Percentiles rank a stretch among this genome's conserved stretches.
Conservation (phyloP, 2,888 invertebrate species). For the Andricus quercusramuli region DNA sequence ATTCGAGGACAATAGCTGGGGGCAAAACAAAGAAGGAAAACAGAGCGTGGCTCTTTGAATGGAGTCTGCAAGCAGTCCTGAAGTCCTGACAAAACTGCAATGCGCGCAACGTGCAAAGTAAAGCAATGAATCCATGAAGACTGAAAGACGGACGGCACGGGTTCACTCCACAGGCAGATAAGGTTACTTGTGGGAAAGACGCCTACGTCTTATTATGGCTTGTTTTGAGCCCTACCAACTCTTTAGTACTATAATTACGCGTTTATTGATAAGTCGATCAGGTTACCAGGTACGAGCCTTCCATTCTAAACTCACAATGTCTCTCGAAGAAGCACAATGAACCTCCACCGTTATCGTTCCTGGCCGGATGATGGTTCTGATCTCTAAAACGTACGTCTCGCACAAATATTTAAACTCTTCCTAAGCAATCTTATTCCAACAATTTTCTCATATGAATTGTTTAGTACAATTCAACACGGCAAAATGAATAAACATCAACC, state of each 20-base stretch:
- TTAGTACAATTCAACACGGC: not conserved
- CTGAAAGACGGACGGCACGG: conserved; percentile 68
- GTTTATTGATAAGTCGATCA: conserved; percentile 79
- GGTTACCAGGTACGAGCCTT: conserved; percentile 69
- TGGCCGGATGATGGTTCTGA: conserved; percentile 40
- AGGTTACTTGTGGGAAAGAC: conserved; percentile 78
- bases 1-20: conserved; percentile 59
- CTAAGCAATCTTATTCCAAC: not conserved
- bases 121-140: conserved; percentile 56
- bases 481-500: not conserved
- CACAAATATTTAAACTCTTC: conserved; percentile 26
- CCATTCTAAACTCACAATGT: conserved; percentile 55
- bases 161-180: conserved; percentile 74
- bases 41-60: conserved; percentile 61
- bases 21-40: conserved; percentile 60
- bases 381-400: conserved; percentile 34
- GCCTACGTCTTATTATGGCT: conserved; percentile 78
- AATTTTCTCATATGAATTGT: not conserved
- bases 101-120: conserved; percentile 39
- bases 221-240: conserved; percentile 78
- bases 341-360: not conserved
- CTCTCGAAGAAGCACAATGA: conserved; percentile 51
- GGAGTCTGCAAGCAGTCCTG: conserved; percentile 55
- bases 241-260: conserved; percentile 78
- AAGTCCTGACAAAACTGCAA: conserved; percentile 58